A percentile compares a stretch with the other conserved stretches of the same genome.
Conservation (phyloP, 1,140 invertebrate genomes). For the Eupristina koningsbergeri region DNA sequence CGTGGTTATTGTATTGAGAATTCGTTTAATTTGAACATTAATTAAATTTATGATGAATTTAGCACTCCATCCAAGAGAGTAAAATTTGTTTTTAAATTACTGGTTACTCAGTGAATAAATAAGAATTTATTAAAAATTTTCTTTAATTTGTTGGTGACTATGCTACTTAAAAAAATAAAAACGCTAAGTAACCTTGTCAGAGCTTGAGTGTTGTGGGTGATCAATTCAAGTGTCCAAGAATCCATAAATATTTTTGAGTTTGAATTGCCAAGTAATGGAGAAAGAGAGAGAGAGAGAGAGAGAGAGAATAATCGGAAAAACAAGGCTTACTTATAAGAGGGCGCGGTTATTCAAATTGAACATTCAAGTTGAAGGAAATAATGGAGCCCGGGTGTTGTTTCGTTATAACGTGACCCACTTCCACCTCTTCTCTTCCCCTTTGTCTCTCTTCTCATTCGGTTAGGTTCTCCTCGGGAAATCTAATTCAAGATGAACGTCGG, state of each 20-base stretch:
- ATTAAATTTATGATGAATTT: no score
- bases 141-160: no score
- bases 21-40: no score
- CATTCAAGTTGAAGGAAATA: constrained; percentile 39
- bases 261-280: constrained; percentile 10
- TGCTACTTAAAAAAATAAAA: neutral
- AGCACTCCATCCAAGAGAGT: no score
- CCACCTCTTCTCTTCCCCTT: neutral
- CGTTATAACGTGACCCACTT: constrained; percentile 13
- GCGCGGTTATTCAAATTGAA: constrained; percentile 35
- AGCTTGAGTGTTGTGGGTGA: neutral
- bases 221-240: neutral
- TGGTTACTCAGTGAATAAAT: no score
- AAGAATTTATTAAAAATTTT: no score
- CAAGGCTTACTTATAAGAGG: neutral
- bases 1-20: no score
- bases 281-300: no score
- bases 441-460: neutral
- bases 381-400: constrained; percentile 16
- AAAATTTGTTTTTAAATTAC: no score
- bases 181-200: neutral
- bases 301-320: constrained; percentile 35
- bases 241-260: neutral
- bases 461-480: constrained; percentile 34
- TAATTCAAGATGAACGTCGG: constrained; percentile 32